Evolutionary conservation across 2,888 invertebrate species (phyloP).

Genomic region (Petrolisthes cinctipes): DNA sequence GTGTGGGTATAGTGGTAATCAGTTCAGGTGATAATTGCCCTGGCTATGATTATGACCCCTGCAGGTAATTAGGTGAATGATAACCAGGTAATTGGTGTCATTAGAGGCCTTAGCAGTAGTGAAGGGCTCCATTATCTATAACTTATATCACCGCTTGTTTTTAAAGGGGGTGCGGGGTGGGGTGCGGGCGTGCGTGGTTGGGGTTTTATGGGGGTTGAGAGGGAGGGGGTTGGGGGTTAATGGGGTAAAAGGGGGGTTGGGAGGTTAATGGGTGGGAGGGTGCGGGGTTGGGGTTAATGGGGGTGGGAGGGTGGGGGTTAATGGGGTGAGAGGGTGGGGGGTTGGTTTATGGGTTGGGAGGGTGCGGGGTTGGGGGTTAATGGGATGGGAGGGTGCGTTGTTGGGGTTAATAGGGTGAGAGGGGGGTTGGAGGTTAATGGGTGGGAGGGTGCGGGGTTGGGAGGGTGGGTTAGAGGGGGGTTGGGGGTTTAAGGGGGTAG

Average conservation of each 20-base stretch:
- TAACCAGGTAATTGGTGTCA: not conserved
- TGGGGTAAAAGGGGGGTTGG: too few relatives aligned
- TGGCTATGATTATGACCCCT: not conserved
- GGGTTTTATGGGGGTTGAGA: too few relatives aligned
- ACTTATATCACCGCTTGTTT: not conserved
- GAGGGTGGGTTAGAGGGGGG: too few relatives aligned
- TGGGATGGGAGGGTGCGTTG: not conserved
- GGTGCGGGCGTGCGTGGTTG: not conserved
- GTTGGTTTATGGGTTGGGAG: too few relatives aligned
- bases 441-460: not conserved
- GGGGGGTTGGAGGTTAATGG: not conserved
- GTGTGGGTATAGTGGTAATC: not conserved
- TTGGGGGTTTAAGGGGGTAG: too few relatives aligned
- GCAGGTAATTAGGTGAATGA: not conserved
- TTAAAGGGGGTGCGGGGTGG: not conserved
- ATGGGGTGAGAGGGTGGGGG: too few relatives aligned
- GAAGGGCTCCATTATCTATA: not conserved
- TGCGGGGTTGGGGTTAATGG: too few relatives aligned
- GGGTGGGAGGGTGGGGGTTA: not conserved
- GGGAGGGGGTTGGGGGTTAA: too few relatives aligned
- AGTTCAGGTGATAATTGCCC: not conserved
- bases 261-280: too few relatives aligned
- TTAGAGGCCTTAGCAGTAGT: not conserved
- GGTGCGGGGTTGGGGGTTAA: too few relatives aligned
- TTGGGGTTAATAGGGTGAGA: too few relatives aligned